A percentile compares a stretch with the other conserved stretches of the same genome.
Conservation (phyloP, 2,797 vertebrate genomes). For the Malacoraja senta region DNA sequence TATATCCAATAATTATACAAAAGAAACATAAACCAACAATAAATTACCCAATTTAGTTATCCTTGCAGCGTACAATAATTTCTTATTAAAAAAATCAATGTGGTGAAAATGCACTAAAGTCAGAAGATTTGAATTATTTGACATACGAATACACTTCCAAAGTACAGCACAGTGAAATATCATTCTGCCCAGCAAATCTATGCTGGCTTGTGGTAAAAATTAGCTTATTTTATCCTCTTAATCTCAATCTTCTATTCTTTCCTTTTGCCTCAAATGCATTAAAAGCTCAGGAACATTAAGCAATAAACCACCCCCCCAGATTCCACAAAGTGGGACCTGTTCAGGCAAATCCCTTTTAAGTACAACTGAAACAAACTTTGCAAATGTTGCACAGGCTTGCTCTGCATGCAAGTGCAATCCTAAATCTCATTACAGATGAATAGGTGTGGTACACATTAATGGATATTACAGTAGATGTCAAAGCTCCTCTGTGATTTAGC, state of each 20-base stretch:
- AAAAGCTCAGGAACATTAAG: neutral
- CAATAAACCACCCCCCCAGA: neutral
- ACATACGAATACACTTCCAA: neutral
- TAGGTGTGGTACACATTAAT: no score
- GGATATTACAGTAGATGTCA: no score
- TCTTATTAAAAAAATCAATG: neutral
- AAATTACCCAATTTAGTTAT: neutral
- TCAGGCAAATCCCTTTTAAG: no score
- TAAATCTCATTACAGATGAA: no score
- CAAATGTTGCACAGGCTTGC: no score
- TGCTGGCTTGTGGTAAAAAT: neutral
- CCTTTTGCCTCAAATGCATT: no score
- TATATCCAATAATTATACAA: no score
- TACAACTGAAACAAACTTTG: no score
- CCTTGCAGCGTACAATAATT: no score
- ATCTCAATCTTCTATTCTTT: neutral
- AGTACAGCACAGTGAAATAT: neutral
- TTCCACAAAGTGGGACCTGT: neutral
- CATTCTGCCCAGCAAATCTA: no score
- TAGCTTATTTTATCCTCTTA: neutral
- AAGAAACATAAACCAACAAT: neutral
- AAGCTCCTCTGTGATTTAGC: no score
- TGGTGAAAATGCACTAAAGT: neutral
- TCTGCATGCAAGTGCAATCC: no score
- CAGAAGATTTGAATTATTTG: neutral